A percentile compares a stretch with the other conserved stretches of the same genome.
Evolutionary conservation across 2,797 vertebrate genomes (phyloP).

Genomic region (Betta splendens): DNA sequence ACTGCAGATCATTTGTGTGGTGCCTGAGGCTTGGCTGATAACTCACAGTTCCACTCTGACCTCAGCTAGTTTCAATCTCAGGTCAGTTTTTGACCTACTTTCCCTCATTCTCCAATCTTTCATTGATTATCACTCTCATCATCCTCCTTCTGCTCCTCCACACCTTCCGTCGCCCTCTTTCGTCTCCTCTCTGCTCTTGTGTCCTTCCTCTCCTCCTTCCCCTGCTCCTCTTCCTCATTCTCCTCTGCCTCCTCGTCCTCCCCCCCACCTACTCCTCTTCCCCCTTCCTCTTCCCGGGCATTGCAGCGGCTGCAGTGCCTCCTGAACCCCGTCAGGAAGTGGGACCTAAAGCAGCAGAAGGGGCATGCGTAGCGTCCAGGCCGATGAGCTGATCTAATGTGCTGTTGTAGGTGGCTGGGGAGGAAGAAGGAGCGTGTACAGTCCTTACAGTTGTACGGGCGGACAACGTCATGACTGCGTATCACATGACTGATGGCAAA

Average conservation of each 20-base stretch:
- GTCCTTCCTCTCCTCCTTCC: neutral
- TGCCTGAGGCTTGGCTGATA: too few relatives aligned
- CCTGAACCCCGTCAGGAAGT: constrained; percentile 62
- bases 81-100: too few relatives aligned
- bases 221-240: neutral
- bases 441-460: constrained; percentile 49
- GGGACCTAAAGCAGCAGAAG: constrained; percentile 72
- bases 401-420: constrained; percentile 67
- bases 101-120: neutral
- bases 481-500: constrained; percentile 68
- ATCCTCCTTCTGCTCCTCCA: constrained; percentile 12
- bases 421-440: constrained; percentile 67
- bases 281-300: constrained; percentile 45
- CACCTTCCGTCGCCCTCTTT: neutral
- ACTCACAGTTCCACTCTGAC: too few relatives aligned
- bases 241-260: neutral
- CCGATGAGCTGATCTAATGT: constrained; percentile 49
- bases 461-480: constrained; percentile 58
- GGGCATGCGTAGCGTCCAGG: constrained; percentile 71
- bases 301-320: constrained; percentile 73
- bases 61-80: too few relatives aligned
- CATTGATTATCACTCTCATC: neutral
- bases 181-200: constrained; percentile 14
- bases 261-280: fast-evolving
- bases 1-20: neutral